Evolutionary conservation across 1,140 invertebrate species (phyloP).

Genomic region (Agrypnia vestita): DNA sequence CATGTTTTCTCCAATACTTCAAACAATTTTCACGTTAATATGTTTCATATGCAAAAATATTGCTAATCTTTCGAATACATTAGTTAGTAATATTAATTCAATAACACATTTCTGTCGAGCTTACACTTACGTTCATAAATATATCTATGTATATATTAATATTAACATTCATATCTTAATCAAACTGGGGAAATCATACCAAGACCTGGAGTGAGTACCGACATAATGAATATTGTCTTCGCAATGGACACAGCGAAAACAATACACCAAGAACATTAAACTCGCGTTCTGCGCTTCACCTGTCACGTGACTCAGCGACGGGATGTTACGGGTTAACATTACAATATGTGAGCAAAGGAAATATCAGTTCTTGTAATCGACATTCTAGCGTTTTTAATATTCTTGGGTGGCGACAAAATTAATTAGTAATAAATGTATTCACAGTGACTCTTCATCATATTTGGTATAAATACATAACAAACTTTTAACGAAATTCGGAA

Average conservation of each 20-base stretch:
- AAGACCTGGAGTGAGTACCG: not conserved
- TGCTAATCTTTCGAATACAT: conserved; percentile 60
- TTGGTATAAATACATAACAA: no score
- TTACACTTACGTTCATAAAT: conserved; percentile 54
- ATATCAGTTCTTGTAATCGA: conserved; percentile 39
- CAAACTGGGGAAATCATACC: conserved; percentile 37
- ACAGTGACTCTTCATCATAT: not conserved
- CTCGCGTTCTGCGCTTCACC: not conserved
- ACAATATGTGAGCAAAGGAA: conserved; percentile 37
- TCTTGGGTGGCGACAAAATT: not conserved
- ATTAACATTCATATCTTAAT: conserved; percentile 40
- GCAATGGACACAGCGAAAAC: no score
- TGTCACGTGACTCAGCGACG: not conserved
- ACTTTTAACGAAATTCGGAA: no score
- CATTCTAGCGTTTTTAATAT: conserved; percentile 24
- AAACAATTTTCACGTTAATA: conserved; percentile 55
- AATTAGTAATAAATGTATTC: not conserved
- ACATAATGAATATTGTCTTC: no score
- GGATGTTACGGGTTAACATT: not conserved
- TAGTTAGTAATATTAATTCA: conserved; percentile 54
- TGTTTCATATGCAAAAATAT: conserved; percentile 62
- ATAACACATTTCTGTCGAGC: conserved; percentile 56
- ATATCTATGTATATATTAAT: conserved; percentile 44
- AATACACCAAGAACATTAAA: not conserved
- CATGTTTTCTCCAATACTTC: conserved; percentile 35